A percentile compares a stretch with the other conserved stretches of the same genome.
These are phyloP conservation scores for Daubentonia madagascariensis DNA, from an alignment of 2,113 vertebrate genomes.

Conservation along the genomic window DNA sequence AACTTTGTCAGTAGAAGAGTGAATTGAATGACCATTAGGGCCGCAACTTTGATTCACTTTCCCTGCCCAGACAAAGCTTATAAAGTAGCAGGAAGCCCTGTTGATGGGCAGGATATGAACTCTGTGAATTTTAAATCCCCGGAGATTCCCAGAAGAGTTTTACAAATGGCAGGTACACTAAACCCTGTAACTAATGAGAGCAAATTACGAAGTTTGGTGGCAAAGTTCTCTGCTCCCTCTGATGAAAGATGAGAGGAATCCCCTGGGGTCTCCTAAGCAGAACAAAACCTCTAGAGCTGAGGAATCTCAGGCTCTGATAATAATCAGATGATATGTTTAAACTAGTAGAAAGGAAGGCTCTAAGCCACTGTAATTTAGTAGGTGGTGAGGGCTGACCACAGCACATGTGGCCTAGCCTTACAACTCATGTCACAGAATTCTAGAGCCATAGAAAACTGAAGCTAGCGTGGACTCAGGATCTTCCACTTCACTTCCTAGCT, in stretches of 20 bases:
- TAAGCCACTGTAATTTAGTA: neutral
- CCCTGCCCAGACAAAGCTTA: neutral
- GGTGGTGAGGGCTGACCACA: too few species aligned
- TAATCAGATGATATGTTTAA: neutral
- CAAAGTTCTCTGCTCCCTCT: slow-evolving; percentile 44
- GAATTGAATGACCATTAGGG: neutral
- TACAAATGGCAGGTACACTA: neutral
- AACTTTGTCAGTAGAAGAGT: neutral
- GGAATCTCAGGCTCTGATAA: neutral
- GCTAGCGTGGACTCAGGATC: neutral
- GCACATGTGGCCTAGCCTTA: fast-evolving
- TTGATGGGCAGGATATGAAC: neutral
- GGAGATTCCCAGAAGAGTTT: neutral
- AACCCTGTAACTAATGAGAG: slow-evolving; percentile 46
- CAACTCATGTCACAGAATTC: neutral
- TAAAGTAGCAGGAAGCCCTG: neutral
- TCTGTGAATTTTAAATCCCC: neutral
- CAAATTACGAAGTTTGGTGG: slow-evolving; percentile 39
- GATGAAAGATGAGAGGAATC: slow-evolving; percentile 29
- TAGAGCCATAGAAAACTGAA: neutral
- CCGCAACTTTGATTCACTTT: neutral
- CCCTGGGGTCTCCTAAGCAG: neutral
- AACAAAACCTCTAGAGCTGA: slow-evolving; percentile 36
- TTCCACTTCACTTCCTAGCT: neutral
- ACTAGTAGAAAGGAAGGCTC: neutral